These are phyloP conservation scores for Drosophila carrolli DNA, from an alignment of 1,140 invertebrate species.

Conservation along the genomic window DNA sequence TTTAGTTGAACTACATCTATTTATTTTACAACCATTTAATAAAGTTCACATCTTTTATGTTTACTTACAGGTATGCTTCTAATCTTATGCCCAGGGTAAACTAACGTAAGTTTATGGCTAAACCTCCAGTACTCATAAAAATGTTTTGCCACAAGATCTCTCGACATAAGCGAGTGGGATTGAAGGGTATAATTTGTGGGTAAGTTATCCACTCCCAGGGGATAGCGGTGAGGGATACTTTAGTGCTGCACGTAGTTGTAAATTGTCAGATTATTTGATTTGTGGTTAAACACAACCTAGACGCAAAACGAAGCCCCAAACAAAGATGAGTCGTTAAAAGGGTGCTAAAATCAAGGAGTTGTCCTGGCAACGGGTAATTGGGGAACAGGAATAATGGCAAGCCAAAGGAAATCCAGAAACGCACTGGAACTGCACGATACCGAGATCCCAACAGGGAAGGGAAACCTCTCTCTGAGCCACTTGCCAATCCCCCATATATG, in stretches of 20 bases:
- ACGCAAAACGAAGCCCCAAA: constrained; percentile 40
- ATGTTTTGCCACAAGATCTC: constrained; percentile 4
- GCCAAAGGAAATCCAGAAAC: constrained; percentile 35
- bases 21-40: too few relatives aligned
- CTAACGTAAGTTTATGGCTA: not conserved
- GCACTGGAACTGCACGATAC: constrained; percentile 26
- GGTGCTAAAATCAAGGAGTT: constrained; percentile 45
- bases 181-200: constrained; percentile 12
- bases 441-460: constrained; percentile 30
- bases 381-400: constrained; percentile 57
- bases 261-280: constrained; percentile 79
- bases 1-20: too few relatives aligned
- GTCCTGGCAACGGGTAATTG: constrained; percentile 67
- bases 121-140: not conserved
- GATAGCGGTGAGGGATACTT: not conserved
- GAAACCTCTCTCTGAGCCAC: constrained; percentile 51
- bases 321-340: not conserved
- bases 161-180: not conserved
- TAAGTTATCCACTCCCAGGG: constrained; percentile 4
- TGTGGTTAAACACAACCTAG: constrained; percentile 75
- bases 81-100: not conserved
- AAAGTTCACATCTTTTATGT: not conserved
- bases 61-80: constrained; percentile 49
- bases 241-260: constrained; percentile 51
- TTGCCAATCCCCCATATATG: constrained; percentile 53